phyloP scores from a whole-genome alignment of 2,113 vertebrate genomes.

The Spilogale gracilis region DNA sequence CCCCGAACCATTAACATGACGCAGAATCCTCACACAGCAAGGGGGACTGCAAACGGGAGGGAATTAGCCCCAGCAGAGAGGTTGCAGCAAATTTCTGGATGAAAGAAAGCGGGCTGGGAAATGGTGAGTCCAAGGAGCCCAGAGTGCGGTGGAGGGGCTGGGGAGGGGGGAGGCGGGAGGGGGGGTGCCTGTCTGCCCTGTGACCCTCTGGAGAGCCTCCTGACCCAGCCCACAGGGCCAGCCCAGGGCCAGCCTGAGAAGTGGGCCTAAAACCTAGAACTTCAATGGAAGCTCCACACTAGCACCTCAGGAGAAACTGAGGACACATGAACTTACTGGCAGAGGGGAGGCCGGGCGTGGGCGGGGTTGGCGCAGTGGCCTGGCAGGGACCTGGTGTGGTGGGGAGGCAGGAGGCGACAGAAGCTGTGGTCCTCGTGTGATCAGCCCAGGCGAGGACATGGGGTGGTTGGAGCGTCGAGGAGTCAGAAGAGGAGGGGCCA shows the following conservation, averaged over 20 bases:
- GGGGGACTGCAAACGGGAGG: neutral
- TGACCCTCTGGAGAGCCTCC: neutral
- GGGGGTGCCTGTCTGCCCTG: neutral
- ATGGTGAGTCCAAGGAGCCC: neutral
- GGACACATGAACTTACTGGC: neutral
- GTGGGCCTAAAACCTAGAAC: neutral
- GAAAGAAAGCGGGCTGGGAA: neutral
- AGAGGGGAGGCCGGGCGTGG: neutral
- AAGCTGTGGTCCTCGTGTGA: neutral
- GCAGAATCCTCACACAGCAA: neutral
- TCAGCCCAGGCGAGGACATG: neutral
- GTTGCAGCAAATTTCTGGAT: neutral
- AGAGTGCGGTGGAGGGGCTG: neutral
- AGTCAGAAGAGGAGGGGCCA: neutral
- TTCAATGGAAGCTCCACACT: neutral
- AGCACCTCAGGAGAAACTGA: neutral
- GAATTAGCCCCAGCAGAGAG: neutral
- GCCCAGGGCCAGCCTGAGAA: neutral
- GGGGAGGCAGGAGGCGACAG: neutral
- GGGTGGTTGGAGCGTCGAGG: neutral
- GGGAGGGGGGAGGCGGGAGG: neutral
- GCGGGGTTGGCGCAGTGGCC: neutral
- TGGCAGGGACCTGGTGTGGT: neutral
- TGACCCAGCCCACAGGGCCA: neutral
- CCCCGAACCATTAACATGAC: constrained; percentile 62